Base-by-base conservation (phyloP, 2,113 vertebrate species). In the Saguinus midas region DNA sequence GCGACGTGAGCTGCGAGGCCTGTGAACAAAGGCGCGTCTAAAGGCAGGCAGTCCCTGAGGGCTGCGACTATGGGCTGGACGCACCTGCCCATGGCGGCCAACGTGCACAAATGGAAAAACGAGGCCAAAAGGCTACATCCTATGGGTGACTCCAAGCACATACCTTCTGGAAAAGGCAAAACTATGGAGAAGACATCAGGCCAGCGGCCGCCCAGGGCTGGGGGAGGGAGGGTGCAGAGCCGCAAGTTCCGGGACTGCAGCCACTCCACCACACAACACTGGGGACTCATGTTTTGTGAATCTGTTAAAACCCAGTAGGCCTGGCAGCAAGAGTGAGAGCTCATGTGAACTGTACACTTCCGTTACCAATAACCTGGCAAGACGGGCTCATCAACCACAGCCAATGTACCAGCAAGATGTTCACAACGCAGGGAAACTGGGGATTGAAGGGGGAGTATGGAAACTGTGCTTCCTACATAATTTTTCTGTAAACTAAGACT, bases 221-320 rank as follows among this genome's bases (percentile, higher is more conserved):
- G 2, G 37, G 3, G 0, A 32, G 48, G 78, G 13, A 21, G 72
- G 29, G 10, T 25, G 82, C 4, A 6, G n/a, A 14, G 10, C 7
- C 48, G n/a, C 20, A 2, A 1, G 5, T 14, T 66, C 16, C 58
- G 23, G 64, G 72, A 32, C 37, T 9, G 20, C 3, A 76, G 13
- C 35, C 0, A 8, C 43, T 8, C 43, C 3, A 0, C 0, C 25
- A 6, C 3, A 11, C 70, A 12, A 2, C 43, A 2, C 1, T 2
- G 23, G 73, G 23, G 32, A 25, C 11, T 35, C 17, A 2, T 0
- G 8, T 40, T 25, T 8, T 10, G 5, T 1, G 6, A 7, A 23
- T 40, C 7, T 9, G 55, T 7, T 40, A n/a, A 1, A 13, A 40
- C 35, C 35, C 75, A 18, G 25, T 6, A 37, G 0, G 10, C 6